A percentile compares a stretch with the other conserved stretches of the same genome.
These are phyloP conservation scores for Pheucticus melanocephalus DNA, from an alignment of 2,113 vertebrate species.

Conservation along the genomic window DNA sequence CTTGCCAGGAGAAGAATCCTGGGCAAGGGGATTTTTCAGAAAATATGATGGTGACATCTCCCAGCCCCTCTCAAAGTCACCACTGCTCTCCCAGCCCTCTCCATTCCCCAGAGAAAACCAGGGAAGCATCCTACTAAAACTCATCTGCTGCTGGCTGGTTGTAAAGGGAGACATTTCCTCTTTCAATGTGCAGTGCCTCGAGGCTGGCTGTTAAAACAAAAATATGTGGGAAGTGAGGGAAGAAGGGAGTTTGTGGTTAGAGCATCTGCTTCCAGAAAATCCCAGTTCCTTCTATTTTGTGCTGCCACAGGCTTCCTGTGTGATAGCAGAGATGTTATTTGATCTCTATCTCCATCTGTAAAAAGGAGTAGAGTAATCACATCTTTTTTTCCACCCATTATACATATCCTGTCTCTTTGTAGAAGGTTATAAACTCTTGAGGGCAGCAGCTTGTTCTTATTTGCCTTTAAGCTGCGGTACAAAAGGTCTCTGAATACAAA, in stretches of 20 bases:
- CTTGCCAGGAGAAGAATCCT: too few species aligned
- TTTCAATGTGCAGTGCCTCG: not conserved
- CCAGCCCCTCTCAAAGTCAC: not conserved
- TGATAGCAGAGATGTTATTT: not conserved
- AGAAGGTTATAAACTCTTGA: not conserved
- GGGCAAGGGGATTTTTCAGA: too few species aligned
- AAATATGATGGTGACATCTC: not conserved
- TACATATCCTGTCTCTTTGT: not conserved
- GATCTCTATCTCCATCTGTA: not conserved
- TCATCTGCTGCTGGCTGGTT: accelerated
- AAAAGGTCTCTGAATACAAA: not conserved
- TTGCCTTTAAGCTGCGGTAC: not conserved
- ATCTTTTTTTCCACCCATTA: not conserved
- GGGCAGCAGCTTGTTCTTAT: not conserved
- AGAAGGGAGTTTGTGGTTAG: not conserved
- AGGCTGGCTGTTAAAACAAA: not conserved
- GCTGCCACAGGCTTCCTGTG: not conserved
- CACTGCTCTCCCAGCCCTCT: not conserved
- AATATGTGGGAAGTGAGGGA: not conserved
- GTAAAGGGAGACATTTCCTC: not conserved
- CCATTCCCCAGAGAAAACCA: not conserved
- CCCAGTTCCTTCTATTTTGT: not conserved
- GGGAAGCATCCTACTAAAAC: not conserved
- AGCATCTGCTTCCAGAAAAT: conserved; percentile 18
- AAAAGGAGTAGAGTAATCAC: not conserved